Conservation (phyloP, 2,888 invertebrate species). For the Vandiemenella viatica region DNA sequence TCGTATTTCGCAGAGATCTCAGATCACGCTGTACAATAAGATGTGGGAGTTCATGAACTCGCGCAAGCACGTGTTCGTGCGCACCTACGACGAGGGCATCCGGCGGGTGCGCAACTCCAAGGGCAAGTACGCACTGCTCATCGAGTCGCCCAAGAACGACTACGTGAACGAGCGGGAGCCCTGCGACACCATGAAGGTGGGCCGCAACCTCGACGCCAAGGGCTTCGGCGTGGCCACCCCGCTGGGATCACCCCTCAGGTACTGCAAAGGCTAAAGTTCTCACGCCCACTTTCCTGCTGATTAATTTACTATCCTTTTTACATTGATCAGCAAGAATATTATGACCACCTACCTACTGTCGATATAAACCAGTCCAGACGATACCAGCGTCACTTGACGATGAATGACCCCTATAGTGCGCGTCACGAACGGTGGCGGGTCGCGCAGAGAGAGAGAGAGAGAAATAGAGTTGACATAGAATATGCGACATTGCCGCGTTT, state of each 20-base stretch:
- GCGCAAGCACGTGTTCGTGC: slow-evolving; percentile 66
- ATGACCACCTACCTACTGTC: no score
- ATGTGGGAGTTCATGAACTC: slow-evolving; percentile 94
- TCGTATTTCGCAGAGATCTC: slow-evolving; percentile 52
- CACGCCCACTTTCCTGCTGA: no score
- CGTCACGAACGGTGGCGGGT: no score
- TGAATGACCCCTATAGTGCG: no score
- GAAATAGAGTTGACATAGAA: no score
- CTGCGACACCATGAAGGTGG: slow-evolving; percentile 91
- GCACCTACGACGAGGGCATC: slow-evolving; percentile 68
- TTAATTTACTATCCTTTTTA: no score
- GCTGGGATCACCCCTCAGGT: slow-evolving; percentile 83
- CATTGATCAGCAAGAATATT: no score
- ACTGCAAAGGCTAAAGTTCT: no score
- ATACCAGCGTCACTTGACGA: no score
- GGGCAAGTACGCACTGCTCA: slow-evolving; percentile 66
- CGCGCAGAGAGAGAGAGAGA: no score
- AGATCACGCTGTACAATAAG: slow-evolving; percentile 69
- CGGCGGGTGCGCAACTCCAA: slow-evolving; percentile 58
- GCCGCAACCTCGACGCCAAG: slow-evolving; percentile 67
- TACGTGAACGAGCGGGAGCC: slow-evolving; percentile 80
- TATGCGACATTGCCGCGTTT: no score
- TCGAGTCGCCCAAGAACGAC: slow-evolving; percentile 65
- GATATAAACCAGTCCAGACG: no score
- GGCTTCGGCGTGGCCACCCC: slow-evolving; percentile 93